Conservation (phyloP, 2,888 invertebrate species). For the Piscicola geometra region DNA sequence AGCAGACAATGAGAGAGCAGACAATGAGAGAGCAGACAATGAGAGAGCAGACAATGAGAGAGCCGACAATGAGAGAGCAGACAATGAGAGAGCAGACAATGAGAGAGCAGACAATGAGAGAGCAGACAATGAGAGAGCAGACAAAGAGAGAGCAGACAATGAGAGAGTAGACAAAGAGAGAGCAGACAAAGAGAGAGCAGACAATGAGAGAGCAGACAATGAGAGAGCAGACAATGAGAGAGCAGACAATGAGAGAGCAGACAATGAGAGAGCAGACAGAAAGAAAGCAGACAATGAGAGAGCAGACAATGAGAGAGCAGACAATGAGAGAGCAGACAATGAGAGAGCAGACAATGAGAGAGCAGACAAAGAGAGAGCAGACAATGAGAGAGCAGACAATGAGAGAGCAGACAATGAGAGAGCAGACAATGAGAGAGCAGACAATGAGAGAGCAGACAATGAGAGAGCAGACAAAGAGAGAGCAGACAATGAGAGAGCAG, state of each 20-base stretch:
- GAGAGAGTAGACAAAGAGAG: not conserved
- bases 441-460: not conserved
- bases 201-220: slow-evolving; percentile 61
- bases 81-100: slow-evolving; percentile 61
- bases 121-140: not conserved
- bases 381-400: not conserved
- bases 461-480: not conserved
- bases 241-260: slow-evolving; percentile 43
- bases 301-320: not conserved
- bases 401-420: not conserved
- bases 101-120: not conserved
- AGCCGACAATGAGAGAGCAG: slow-evolving; percentile 43
- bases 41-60: not conserved
- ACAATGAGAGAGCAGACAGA: slow-evolving; percentile 61
- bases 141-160: no score
- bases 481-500: not conserved
- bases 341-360: not conserved
- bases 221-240: not conserved
- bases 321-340: not conserved
- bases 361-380: not conserved
- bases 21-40: slow-evolving; percentile 61
- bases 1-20: slow-evolving; percentile 43
- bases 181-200: slow-evolving; percentile 43
- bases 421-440: not conserved
- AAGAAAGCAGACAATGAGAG: not conserved